These are phyloP conservation scores for Strix uralensis DNA, from an alignment of 2,113 vertebrate genomes.

Conservation along the genomic window DNA sequence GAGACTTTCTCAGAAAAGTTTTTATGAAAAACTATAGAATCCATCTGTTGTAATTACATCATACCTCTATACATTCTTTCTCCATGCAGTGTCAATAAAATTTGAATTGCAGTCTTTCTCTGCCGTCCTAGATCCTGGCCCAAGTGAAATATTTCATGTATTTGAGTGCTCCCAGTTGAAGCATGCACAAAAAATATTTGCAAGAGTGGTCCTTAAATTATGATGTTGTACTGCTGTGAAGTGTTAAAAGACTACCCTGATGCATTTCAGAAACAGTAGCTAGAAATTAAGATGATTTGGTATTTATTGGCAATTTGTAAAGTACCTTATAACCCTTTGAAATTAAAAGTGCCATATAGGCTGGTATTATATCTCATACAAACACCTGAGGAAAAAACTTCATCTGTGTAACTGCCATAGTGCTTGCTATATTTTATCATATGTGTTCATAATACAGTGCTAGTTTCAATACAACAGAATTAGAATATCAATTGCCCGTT, in stretches of 20 bases:
- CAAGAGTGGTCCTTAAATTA: neutral
- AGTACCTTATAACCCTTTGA: neutral
- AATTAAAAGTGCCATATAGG: neutral
- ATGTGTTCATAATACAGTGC: constrained; percentile 23
- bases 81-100: neutral
- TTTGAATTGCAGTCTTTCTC: neutral
- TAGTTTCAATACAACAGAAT: constrained; percentile 47
- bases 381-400: neutral
- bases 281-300: neutral
- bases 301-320: neutral
- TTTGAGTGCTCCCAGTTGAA: neutral
- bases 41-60: neutral
- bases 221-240: neutral
- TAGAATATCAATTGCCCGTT: constrained; percentile 59
- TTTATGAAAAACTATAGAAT: neutral
- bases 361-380: neutral
- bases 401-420: neutral
- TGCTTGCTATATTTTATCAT: neutral
- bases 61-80: neutral
- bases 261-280: neutral
- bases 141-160: neutral
- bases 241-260: neutral
- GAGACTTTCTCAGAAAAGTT: neutral
- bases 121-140: neutral
- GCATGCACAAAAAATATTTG: neutral